phyloP scores from a whole-genome alignment of 2,797 vertebrate species.

The Hafferia zeledoni region DNA sequence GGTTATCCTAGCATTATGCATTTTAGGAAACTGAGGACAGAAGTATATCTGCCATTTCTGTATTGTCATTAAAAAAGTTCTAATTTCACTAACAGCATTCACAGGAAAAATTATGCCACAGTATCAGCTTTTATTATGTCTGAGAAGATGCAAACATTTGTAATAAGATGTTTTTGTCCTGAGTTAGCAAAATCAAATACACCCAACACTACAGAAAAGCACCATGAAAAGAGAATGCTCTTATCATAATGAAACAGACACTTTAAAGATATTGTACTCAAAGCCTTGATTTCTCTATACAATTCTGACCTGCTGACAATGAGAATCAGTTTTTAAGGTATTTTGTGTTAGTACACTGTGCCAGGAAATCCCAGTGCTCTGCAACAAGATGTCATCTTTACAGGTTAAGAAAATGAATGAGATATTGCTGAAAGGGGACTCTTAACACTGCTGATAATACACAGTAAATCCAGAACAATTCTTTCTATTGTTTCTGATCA shows the following conservation, averaged over 20 bases:
- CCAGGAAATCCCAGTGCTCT: not conserved
- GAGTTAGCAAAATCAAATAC: not conserved
- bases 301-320: not conserved
- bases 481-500: not conserved
- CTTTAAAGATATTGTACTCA: not conserved
- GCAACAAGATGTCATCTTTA: not conserved
- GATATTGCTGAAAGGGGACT: not conserved
- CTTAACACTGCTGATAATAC: not conserved
- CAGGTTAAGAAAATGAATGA: not conserved
- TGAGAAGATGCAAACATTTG: not conserved
- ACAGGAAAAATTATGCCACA: not conserved
- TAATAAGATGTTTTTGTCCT: not conserved
- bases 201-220: not conserved
- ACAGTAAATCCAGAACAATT: not conserved
- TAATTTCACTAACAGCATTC: not conserved
- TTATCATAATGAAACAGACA: conserved; percentile 10
- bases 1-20: not conserved
- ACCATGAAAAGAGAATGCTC: not conserved
- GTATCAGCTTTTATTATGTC: not conserved
- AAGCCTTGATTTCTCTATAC: not conserved
- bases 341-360: not conserved
- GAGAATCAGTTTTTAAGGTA: not conserved
- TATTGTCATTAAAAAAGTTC: not conserved
- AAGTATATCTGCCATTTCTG: not conserved
- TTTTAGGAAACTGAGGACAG: not conserved